A percentile compares a stretch with the other conserved stretches of the same genome.
Conservation (phyloP, 2,113 vertebrate genomes). For the Carassius auratus region DNA sequence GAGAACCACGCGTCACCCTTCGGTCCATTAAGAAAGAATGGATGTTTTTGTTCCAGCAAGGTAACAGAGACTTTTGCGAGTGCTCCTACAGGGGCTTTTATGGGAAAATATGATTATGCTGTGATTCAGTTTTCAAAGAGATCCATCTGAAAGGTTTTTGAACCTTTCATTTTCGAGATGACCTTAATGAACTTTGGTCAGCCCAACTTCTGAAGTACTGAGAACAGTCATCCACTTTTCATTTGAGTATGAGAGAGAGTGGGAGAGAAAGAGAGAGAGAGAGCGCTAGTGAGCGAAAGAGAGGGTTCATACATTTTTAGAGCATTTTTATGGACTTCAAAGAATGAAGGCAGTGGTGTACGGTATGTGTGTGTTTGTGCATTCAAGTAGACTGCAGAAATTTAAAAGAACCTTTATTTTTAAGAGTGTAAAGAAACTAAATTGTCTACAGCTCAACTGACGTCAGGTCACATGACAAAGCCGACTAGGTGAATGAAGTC, state of each 20-base stretch:
- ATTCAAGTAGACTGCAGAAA: background rate
- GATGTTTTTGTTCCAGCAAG: slow-evolving; percentile 52
- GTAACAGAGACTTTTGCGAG: slow-evolving; percentile 43
- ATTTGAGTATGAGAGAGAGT: slow-evolving; percentile 4
- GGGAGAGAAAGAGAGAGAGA: background rate
- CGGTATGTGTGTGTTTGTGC: background rate
- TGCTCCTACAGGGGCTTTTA: slow-evolving; percentile 51
- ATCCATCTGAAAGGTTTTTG: slow-evolving; percentile 45
- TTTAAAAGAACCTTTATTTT: background rate
- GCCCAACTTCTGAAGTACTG: slow-evolving; percentile 30
- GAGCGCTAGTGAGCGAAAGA: background rate
- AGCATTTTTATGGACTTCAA: slow-evolving; percentile 12
- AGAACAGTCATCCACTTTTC: slow-evolving; percentile 26
- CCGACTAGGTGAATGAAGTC: no score
- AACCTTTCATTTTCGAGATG: slow-evolving; percentile 26
- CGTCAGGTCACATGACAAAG: no score
- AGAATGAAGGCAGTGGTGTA: background rate
- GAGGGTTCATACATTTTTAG: background rate
- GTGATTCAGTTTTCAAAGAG: slow-evolving; percentile 43
- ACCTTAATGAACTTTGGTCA: slow-evolving; percentile 35
- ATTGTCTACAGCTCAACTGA: no score
- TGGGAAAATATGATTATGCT: slow-evolving; percentile 31
- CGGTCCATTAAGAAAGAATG: slow-evolving; percentile 43
- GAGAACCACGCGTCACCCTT: slow-evolving; percentile 50
- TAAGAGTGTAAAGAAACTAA: no score